phyloP scores from a whole-genome alignment of 2,113 vertebrate species.

The Sorex fumeus region DNA sequence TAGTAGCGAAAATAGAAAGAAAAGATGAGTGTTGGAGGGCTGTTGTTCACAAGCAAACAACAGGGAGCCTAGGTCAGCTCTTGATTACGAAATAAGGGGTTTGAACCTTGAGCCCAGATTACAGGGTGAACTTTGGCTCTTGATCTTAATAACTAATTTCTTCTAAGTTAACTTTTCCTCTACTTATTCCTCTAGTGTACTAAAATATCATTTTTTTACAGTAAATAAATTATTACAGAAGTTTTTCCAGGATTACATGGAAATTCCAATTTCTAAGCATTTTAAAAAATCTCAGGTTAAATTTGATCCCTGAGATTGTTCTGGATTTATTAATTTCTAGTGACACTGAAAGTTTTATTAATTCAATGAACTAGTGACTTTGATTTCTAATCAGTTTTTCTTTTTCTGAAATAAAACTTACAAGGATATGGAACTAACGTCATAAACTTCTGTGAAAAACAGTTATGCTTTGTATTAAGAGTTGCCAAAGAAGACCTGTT shows the following conservation, averaged over 20 bases:
- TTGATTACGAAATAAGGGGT: slow-evolving; percentile 45
- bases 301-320: not conserved
- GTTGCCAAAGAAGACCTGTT: slow-evolving; percentile 11
- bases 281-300: slow-evolving; percentile 37
- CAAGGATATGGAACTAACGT: slow-evolving; percentile 36
- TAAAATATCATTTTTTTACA: not conserved
- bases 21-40: not conserved
- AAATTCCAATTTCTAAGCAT: slow-evolving; percentile 15
- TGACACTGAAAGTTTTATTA: slow-evolving; percentile 34
- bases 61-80: not conserved
- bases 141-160: slow-evolving; percentile 32
- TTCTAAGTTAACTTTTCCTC: slow-evolving; percentile 49
- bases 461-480: not conserved
- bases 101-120: slow-evolving; percentile 76
- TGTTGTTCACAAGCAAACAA: not conserved
- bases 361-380: slow-evolving; percentile 2
- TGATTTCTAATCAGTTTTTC: slow-evolving; percentile 48
- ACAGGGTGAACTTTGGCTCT: slow-evolving; percentile 60
- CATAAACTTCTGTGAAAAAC: slow-evolving; percentile 5
- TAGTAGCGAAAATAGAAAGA: slow-evolving; percentile 24
- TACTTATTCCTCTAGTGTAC: not conserved
- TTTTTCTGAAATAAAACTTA: slow-evolving; percentile 25
- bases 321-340: slow-evolving; percentile 39
- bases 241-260: not conserved
- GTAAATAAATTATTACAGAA: not conserved